Base-by-base conservation (phyloP, 2,797 vertebrate species). In the Anomalospiza imberbis region DNA sequence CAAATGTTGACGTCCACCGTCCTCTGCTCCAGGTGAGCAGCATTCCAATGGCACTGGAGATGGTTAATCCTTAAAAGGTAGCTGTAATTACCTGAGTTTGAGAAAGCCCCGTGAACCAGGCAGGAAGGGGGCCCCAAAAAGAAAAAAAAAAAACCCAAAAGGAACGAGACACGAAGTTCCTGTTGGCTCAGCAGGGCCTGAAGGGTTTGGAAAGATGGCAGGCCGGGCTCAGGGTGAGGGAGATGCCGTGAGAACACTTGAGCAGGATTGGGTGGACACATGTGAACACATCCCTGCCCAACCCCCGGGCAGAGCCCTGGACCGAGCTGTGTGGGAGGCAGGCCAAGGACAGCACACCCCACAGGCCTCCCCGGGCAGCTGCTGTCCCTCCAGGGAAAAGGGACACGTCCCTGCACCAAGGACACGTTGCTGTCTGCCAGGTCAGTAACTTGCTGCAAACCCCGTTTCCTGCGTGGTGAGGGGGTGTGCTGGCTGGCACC, bases 101-200 rank as follows among this genome's bases (percentile, higher is more conserved):
- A 55, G 77, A 50, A 14, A 45, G 19, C 28, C 67, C 1, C 2
- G 12, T 60, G 63, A 63, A 9, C 11, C 80, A 45, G 50, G 44
- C 18, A n/a, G 15, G 34, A 58, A 48, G n/a, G 31, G 16, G 20
- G 15, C 45, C 47, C 65, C 44, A 51, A 7, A 57, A 45, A 32
- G 9, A 6, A 15, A 7, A 20, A 22, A 20, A n/a, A 34, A 25
- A 16, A 13, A 26, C 53, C 29, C 58, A 6, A 60, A 78, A 51
- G 10, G 2, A 31, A 6, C 0, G 1, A 40, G 38, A 16, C 10
- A 15, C 0, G 0, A 14, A 19, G 32, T 34, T 40, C 7, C 31
- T 17, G 4, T 8, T 50, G 26, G 9, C 4, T 16, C 17, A 28
- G 36, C 17, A 19, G 54, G 40, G 40, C 40, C 40, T 40, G 40